These are phyloP conservation scores for Heteromyza rotundicornis DNA, from an alignment of 2,888 invertebrate genomes.

Conservation along the genomic window DNA sequence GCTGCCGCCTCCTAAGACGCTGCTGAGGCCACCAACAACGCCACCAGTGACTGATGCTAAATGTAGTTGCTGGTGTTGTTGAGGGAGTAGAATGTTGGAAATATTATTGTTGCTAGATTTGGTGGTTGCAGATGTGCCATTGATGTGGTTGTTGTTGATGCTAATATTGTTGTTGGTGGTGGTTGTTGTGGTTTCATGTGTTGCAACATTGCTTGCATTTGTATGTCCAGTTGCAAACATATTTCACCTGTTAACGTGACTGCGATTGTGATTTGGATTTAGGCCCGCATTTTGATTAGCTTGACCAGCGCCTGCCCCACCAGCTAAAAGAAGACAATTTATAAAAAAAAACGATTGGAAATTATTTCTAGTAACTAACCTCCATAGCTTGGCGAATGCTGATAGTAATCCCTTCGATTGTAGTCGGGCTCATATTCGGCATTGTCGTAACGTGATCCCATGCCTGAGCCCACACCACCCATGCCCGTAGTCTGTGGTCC, in stretches of 20 bases:
- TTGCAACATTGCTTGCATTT: slow-evolving; percentile 35
- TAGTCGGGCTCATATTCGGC: slow-evolving; percentile 60
- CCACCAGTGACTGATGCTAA: no score
- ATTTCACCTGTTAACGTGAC: slow-evolving; percentile 63
- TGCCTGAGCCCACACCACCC: slow-evolving; percentile 27
- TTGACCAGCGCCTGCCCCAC: slow-evolving; percentile 38
- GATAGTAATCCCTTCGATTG: slow-evolving; percentile 60
- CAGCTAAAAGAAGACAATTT: slow-evolving; percentile 22
- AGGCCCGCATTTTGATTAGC: slow-evolving; percentile 50
- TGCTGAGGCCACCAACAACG: no score
- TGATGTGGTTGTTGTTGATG: slow-evolving; percentile 33
- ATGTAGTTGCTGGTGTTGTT: slow-evolving; percentile 21
- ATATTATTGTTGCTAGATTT: slow-evolving; percentile 13
- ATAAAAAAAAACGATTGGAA: slow-evolving; percentile 21
- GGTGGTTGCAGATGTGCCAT: slow-evolving; percentile 16
- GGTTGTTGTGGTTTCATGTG: slow-evolving; percentile 35
- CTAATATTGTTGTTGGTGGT: slow-evolving; percentile 28
- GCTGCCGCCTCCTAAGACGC: not conserved
- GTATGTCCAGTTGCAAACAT: slow-evolving; percentile 48
- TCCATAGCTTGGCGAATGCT: slow-evolving; percentile 59
- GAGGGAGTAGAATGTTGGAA: slow-evolving; percentile 20
- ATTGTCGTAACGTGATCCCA: slow-evolving; percentile 54
- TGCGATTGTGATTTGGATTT: slow-evolving; percentile 60
- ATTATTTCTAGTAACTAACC: slow-evolving; percentile 41
- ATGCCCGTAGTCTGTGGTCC: slow-evolving; percentile 44